Evolutionary conservation across 92 coral and sea anemone genomes (phyloP).

Genomic region (Phymanthus crucifer): DNA sequence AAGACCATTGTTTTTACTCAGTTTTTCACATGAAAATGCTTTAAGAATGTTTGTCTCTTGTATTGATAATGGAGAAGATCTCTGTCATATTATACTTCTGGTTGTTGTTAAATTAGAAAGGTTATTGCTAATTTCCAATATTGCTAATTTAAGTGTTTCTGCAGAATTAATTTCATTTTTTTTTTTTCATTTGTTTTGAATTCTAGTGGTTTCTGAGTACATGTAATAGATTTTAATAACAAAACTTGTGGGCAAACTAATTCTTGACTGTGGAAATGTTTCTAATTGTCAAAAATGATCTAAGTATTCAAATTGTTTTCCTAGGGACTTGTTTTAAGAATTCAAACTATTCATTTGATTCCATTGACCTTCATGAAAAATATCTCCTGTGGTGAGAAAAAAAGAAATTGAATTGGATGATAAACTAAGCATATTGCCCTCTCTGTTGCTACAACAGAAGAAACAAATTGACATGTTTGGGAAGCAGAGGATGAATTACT

Average conservation of each 20-base stretch:
- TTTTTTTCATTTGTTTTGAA: not conserved
- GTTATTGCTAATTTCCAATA: not conserved
- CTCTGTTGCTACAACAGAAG: slow-evolving; percentile 6
- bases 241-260: slow-evolving; percentile 1
- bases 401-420: slow-evolving; percentile 1
- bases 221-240: not conserved
- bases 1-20: too few species aligned
- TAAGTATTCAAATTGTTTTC: not conserved
- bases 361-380: not conserved
- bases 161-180: not conserved
- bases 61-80: too few species aligned
- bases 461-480: slow-evolving; percentile 22
- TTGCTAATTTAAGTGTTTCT: not conserved
- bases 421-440: not conserved
- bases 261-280: not conserved
- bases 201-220: slow-evolving; percentile 9
- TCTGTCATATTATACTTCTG: too few species aligned
- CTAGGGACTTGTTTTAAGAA: not conserved
- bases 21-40: too few species aligned
- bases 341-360: not conserved
- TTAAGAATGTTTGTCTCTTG: too few species aligned
- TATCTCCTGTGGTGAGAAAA: not conserved
- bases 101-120: too few species aligned
- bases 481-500: slow-evolving; percentile 18
- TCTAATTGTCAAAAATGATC: not conserved